Percentiles rank a stretch among this genome's conserved stretches.
Evolutionary conservation across 2,888 invertebrate species (phyloP).

Genomic region (Spilosoma lubricipeda): DNA sequence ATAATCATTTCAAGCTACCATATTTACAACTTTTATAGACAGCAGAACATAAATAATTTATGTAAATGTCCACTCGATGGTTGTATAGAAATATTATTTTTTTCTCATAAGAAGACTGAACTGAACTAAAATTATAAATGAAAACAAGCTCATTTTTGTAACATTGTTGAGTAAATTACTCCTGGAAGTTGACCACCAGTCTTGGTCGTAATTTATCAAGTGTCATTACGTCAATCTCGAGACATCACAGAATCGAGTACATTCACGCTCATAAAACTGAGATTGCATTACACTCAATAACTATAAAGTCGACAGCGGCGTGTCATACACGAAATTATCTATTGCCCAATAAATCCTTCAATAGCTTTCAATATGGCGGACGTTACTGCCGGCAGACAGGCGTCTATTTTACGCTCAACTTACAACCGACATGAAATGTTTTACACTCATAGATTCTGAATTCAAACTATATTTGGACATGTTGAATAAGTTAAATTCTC

Average conservation of each 20-base stretch:
- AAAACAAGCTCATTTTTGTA: background rate
- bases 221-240: background rate
- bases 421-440: constrained; percentile 12
- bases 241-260: background rate
- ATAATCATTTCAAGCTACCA: no score
- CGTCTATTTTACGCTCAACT: constrained; percentile 38
- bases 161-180: background rate
- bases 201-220: background rate
- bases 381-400: constrained; percentile 40
- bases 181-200: background rate
- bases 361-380: constrained; percentile 34
- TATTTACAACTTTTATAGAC: no score
- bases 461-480: constrained; percentile 7
- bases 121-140: background rate
- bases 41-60: no score
- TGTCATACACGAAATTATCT: constrained; percentile 37
- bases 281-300: constrained; percentile 32
- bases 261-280: constrained; percentile 29
- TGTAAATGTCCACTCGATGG: background rate
- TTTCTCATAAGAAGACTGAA: background rate
- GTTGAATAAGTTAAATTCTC: background rate
- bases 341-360: constrained; percentile 50
- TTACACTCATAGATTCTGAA: background rate
- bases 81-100: background rate
- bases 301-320: constrained; percentile 43